Evolutionary conservation across 2,888 invertebrate species (phyloP).

Genomic region (Hypomecis atomaria): DNA sequence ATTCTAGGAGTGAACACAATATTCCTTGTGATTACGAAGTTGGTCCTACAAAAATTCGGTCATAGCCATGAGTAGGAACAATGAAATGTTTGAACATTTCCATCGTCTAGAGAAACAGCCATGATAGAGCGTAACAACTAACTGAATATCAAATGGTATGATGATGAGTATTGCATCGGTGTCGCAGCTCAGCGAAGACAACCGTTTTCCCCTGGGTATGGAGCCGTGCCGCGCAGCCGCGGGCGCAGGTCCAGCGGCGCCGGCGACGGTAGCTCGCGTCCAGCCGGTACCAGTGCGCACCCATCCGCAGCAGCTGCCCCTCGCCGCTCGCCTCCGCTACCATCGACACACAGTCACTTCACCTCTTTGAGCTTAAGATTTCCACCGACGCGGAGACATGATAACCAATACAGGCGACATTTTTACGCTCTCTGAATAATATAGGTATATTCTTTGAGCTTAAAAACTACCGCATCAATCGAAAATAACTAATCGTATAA

Average conservation of each 20-base stretch:
- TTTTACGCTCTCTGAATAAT: too few species aligned
- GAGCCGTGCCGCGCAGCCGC: conserved; percentile 73
- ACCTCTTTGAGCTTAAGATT: neutral
- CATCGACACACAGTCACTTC: conserved; percentile 22
- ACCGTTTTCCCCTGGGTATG: conserved; percentile 72
- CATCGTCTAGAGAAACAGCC: too few species aligned
- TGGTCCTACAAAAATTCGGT: too few species aligned
- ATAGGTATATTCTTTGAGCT: too few species aligned
- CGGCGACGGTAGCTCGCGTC: conserved; percentile 67
- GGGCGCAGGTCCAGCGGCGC: conserved; percentile 76
- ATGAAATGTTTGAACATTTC: too few species aligned
- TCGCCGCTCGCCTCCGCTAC: conserved; percentile 47
- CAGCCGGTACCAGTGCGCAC: conserved; percentile 71
- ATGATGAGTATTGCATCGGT: conserved; percentile 60
- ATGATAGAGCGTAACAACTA: conserved; percentile 20
- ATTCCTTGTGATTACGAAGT: too few species aligned
- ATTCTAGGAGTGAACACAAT: too few species aligned
- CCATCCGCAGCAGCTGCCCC: conserved; percentile 67
- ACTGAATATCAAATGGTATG: conserved; percentile 58
- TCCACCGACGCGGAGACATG: too few species aligned
- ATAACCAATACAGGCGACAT: too few species aligned
- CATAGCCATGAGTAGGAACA: too few species aligned
- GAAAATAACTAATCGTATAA: too few species aligned
- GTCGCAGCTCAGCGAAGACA: conserved; percentile 71
- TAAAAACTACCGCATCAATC: too few species aligned